Percentiles rank a stretch among this genome's conserved stretches.
These are phyloP conservation scores for Antechinus stuartii DNA, from an alignment of 2,113 vertebrate species.

Conservation along the genomic window DNA sequence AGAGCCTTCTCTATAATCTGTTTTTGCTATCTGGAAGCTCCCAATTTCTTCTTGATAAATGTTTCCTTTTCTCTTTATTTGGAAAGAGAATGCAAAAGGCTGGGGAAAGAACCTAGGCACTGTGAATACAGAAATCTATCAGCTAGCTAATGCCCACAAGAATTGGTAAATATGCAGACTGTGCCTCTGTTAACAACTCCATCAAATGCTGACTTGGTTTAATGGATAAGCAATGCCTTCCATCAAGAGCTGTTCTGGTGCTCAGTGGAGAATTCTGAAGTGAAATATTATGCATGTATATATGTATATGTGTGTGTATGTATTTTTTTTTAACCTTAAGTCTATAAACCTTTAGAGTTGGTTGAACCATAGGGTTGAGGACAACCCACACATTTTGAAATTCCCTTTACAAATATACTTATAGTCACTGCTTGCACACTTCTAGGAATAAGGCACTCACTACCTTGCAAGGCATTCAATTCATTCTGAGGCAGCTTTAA, in stretches of 20 bases:
- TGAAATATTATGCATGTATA: conserved; percentile 57
- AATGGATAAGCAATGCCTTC: conserved; percentile 73
- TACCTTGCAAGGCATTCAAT: not conserved
- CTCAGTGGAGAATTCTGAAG: conserved; percentile 58
- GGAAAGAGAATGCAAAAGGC: not conserved
- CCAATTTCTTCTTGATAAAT: conserved; percentile 18
- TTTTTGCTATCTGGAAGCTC: conserved; percentile 4
- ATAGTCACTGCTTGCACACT: not conserved
- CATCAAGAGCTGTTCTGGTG: conserved; percentile 75
- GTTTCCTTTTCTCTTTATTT: conserved; percentile 42
- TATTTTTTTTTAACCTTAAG: not conserved
- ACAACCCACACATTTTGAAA: not conserved
- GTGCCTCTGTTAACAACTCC: conserved; percentile 62
- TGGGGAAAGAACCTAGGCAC: conserved; percentile 7
- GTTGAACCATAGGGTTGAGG: not conserved
- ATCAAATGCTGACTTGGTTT: conserved; percentile 74
- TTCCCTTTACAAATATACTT: not conserved
- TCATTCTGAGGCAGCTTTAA: not conserved
- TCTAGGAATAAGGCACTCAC: not conserved
- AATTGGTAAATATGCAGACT: conserved; percentile 57
- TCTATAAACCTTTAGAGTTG: not conserved
- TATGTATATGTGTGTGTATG: not conserved
- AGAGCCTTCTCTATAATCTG: not conserved
- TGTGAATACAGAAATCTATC: not conserved
- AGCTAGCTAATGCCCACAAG: conserved; percentile 46